phyloP scores from a whole-genome alignment of 35 echinoderm and acorn worm genomes.

The Heliocidaris erythrogramma region DNA sequence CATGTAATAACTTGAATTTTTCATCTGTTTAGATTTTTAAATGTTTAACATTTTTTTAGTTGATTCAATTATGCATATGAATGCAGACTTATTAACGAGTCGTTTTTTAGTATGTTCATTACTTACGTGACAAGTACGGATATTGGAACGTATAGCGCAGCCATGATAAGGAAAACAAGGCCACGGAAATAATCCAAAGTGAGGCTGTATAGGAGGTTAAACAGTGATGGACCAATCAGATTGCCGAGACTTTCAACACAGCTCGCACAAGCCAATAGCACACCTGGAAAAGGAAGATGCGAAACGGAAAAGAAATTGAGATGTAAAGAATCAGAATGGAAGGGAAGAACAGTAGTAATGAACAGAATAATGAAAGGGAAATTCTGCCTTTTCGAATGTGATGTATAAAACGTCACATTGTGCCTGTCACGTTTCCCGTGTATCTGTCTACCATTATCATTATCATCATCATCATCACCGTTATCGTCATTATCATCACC shows the following conservation, averaged over 20 bases:
- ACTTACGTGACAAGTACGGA: conserved; percentile 44
- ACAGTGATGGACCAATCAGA: conserved; percentile 60
- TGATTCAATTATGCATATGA: not conserved
- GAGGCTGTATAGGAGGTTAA: conserved; percentile 53
- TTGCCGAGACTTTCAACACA: conserved; percentile 54
- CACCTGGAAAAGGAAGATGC: not conserved
- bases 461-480: not conserved
- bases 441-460: not conserved
- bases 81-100: not conserved
- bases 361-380: no score
- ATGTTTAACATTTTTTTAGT: no score
- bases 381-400: no score
- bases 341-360: no score
- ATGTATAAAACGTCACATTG: no score
- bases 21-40: no score
- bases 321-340: no score
- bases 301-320: not conserved
- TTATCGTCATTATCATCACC: not conserved
- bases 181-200: conserved; percentile 35
- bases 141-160: conserved; percentile 39
- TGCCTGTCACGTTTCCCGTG: not conserved
- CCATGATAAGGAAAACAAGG: conserved; percentile 43
- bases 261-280: conserved; percentile 46
- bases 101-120: not conserved
- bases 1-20: no score